Evolutionary conservation across 53 echinoderm and acorn worm genomes (phyloP), one percentile per base, ranked within the genome.

Genomic region (Apostichopus leukothele): DNA sequence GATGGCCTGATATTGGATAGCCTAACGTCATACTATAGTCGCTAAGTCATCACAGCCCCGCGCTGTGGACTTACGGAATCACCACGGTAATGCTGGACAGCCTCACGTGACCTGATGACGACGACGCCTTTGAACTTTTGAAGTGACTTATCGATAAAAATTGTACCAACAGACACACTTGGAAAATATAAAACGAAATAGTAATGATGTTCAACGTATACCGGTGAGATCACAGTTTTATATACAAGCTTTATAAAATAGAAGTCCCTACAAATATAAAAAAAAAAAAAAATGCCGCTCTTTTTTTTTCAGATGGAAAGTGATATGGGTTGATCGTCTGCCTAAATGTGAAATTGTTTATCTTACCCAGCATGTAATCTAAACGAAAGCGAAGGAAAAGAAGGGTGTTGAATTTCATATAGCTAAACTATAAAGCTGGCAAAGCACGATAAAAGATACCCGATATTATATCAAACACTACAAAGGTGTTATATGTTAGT

Each of bases 291-390:
- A 85, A 85, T 67, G 85, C 63, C 85, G 85, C 67, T 85, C 67
- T 67, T 66, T 85, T 66, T 66, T 25, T 83, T 83, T 22, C 26
- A 57, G 26, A 14, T 60, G 85, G 85, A 85, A 85, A 85, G 14
- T 67, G 85, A 85, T 85, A 85, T 85, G 85, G 85, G 66, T 85
- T 85, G 85, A 85, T 85, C 85, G 85, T 85, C 85, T 63, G 57
- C 25, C 63, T 85, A 85, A 85, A 85, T 85, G 85, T 85, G 85
- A 85, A 85, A 85, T 85, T 85, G 85, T 85, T 85, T 85, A 85
- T 50, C 85, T 85, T 85, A 85, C 85, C 12, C 68, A 63, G 85
- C 85, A 66, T 85, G 85, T 67, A 67, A 85, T 85, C 85, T 66
- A 85, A 85, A 85, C 85, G 85, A 85, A 85, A 4, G 26, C 61